Evolutionary conservation across 1,140 invertebrate genomes (phyloP).

Genomic region (Berghia stephanieae): DNA sequence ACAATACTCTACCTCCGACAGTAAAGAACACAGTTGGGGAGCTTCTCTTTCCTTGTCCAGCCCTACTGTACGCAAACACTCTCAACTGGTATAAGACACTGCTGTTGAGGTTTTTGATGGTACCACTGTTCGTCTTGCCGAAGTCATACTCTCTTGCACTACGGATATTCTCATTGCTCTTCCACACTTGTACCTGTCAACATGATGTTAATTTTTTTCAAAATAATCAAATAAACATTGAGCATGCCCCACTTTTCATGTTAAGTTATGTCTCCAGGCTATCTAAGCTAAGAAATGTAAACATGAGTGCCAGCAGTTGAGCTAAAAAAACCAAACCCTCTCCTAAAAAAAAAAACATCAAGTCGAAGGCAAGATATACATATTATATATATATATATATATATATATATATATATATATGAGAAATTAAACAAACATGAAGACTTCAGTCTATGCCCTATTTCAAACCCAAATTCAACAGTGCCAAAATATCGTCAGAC

Average conservation of each 20-base stretch:
- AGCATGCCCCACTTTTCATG: too few species aligned
- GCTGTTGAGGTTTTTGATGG: constrained; percentile 80
- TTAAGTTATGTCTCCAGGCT: too few species aligned
- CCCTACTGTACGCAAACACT: constrained; percentile 90
- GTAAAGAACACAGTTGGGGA: constrained; percentile 73
- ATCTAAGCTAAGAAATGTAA: too few species aligned
- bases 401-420: not conserved
- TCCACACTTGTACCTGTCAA: constrained; percentile 60
- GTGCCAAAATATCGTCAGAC: too few species aligned
- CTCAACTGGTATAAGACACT: constrained; percentile 83
- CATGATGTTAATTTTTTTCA: too few species aligned
- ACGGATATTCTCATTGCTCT: constrained; percentile 48
- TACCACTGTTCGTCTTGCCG: constrained; percentile 80
- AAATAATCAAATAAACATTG: too few species aligned
- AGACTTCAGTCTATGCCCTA: too few species aligned
- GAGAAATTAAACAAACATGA: too few species aligned
- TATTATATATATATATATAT: not conserved
- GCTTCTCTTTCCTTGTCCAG: constrained; percentile 95
- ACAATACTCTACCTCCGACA: constrained; percentile 37
- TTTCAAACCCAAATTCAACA: too few species aligned
- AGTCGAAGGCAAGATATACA: not conserved
- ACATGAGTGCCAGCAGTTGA: too few species aligned
- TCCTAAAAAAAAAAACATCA: not conserved
- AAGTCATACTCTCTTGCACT: constrained; percentile 57
- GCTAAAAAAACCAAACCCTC: too few species aligned